A percentile compares a stretch with the other conserved stretches of the same genome.
Conservation (phyloP, 2,113 vertebrate species). For the Dunckerocampus dactyliophorus region DNA sequence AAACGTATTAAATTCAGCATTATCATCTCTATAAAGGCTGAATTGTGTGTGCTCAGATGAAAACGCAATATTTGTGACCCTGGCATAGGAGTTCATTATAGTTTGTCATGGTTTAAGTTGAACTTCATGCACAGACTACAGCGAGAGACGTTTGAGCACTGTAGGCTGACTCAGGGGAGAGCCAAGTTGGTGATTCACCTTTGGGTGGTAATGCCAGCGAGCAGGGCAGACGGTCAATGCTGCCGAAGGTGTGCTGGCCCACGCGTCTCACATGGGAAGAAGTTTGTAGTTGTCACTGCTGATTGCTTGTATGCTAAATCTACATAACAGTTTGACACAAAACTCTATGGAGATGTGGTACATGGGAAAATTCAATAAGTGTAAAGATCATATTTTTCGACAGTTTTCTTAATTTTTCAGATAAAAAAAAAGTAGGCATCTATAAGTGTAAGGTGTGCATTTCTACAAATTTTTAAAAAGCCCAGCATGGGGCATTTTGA, state of each 20-base stretch:
- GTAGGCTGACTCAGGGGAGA: constrained; percentile 43
- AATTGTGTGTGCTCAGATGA: no score
- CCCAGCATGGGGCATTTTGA: no score
- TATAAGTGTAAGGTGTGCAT: no score
- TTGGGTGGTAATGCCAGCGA: constrained; percentile 26
- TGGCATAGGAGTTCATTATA: not conserved
- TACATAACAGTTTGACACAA: not conserved
- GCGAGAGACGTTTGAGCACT: constrained; percentile 11
- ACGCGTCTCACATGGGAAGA: not conserved
- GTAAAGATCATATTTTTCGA: no score
- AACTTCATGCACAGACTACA: constrained; percentile 9
- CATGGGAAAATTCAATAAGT: no score
- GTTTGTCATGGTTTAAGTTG: constrained; percentile 10
- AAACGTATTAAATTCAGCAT: no score
- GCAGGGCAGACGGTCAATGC: not conserved
- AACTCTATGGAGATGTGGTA: not conserved
- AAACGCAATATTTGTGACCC: no score
- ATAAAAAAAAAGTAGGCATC: no score
- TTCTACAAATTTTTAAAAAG: no score
- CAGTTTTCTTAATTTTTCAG: no score
- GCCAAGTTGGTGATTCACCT: constrained; percentile 40
- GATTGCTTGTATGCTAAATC: not conserved
- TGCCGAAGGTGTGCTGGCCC: not conserved
- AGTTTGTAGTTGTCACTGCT: not conserved
- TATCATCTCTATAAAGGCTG: no score